Evolutionary conservation across 2,888 invertebrate genomes (phyloP).

Genomic region (Drosophila colorata): DNA sequence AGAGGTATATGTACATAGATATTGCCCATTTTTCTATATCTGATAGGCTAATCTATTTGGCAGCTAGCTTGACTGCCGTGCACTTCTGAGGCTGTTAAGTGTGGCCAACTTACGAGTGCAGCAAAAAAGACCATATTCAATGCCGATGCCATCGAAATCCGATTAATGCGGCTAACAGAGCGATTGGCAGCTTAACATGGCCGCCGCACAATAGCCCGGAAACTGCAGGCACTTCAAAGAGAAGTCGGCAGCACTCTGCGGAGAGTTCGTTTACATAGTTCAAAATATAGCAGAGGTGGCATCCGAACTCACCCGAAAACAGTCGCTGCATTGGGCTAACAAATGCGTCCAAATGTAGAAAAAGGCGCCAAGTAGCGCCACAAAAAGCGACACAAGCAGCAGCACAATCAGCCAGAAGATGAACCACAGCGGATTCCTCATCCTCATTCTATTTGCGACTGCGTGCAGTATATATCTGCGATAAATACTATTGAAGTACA

Average conservation of each 20-base stretch:
- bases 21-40: conserved; percentile 26
- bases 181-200: conserved; percentile 49
- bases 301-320: conserved; percentile 36
- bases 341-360: conserved; percentile 39
- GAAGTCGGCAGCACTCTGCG: conserved; percentile 37
- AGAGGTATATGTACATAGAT: background rate
- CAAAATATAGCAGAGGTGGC: background rate
- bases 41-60: conserved; percentile 28
- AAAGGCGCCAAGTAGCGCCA: conserved; percentile 34
- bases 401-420: conserved; percentile 45
- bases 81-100: conserved; percentile 8
- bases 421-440: conserved; percentile 49
- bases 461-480: background rate
- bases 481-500: background rate
- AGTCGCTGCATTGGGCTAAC: conserved; percentile 42
- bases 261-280: too few species aligned
- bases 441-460: background rate
- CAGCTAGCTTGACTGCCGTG: conserved; percentile 29
- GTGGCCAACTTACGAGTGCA: background rate
- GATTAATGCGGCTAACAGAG: conserved; percentile 17
- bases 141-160: background rate
- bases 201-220: conserved; percentile 47
- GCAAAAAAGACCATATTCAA: background rate
- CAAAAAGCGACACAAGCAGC: conserved; percentile 30
- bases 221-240: conserved; percentile 46